Conservation (phyloP, 2,797 vertebrate genomes). For the Xenops minutus region DNA sequence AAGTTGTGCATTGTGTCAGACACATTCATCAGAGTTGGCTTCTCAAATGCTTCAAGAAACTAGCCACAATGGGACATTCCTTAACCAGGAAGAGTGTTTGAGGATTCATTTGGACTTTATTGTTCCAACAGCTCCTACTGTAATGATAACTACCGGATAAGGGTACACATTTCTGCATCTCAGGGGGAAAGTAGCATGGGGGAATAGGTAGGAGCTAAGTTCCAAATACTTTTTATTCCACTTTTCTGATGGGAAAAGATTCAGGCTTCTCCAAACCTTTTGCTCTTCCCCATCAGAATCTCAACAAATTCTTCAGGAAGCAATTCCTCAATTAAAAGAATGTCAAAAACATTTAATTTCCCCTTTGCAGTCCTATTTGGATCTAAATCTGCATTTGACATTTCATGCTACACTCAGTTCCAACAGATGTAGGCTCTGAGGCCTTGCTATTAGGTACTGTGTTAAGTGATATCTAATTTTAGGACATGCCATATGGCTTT, state of each 20-base stretch:
- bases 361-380: neutral
- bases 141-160: neutral
- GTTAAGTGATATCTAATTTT: slow-evolving; percentile 53
- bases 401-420: slow-evolving; percentile 41
- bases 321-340: slow-evolving; percentile 3
- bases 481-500: slow-evolving; percentile 55
- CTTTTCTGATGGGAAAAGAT: neutral
- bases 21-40: neutral
- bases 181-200: neutral
- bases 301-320: neutral
- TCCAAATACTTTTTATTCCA: neutral
- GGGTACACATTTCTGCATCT: neutral
- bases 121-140: neutral
- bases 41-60: neutral
- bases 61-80: neutral
- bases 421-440: slow-evolving; percentile 38
- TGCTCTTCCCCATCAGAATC: neutral
- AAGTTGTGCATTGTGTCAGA: neutral
- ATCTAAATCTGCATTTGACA: slow-evolving; percentile 58
- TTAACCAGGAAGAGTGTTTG: neutral
- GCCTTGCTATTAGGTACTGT: slow-evolving; percentile 43
- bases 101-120: neutral
- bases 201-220: neutral
- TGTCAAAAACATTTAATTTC: neutral
- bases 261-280: neutral